phyloP scores from a whole-genome alignment of 2,113 vertebrate genomes.

The Psittacara wagleri region DNA sequence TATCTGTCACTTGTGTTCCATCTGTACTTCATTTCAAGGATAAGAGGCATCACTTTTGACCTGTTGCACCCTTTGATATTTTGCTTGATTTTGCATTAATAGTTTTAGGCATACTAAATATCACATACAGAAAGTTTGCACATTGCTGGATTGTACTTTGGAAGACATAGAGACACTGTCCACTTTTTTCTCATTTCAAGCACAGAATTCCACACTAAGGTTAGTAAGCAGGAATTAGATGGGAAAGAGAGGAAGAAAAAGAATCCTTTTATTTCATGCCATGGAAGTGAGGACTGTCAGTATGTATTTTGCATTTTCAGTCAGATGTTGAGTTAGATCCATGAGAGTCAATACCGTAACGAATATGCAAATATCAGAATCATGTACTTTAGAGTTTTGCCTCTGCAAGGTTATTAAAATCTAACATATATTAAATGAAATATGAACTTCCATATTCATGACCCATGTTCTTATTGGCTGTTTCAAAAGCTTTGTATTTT shows the following conservation, averaged over 20 bases:
- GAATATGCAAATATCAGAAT: background rate
- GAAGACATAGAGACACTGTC: background rate
- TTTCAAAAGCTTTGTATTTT: background rate
- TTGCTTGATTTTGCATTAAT: background rate
- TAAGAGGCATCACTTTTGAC: background rate
- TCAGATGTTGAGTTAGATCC: background rate
- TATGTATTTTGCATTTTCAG: background rate
- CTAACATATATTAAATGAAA: background rate
- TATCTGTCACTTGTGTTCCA: background rate
- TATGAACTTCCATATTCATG: background rate
- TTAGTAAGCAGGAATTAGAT: background rate
- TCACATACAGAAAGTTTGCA: background rate
- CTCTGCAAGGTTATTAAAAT: background rate
- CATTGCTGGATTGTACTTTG: background rate
- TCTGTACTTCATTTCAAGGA: background rate
- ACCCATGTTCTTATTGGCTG: background rate
- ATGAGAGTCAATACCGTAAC: background rate
- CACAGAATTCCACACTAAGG: background rate
- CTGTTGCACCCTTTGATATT: background rate
- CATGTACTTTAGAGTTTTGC: background rate
- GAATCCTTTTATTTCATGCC: background rate
- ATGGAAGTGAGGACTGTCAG: background rate
- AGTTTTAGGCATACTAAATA: background rate
- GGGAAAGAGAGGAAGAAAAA: background rate
- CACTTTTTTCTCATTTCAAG: background rate